phyloP scores from a whole-genome alignment of 2,888 invertebrate genomes.

The Rotaria macrura region DNA sequence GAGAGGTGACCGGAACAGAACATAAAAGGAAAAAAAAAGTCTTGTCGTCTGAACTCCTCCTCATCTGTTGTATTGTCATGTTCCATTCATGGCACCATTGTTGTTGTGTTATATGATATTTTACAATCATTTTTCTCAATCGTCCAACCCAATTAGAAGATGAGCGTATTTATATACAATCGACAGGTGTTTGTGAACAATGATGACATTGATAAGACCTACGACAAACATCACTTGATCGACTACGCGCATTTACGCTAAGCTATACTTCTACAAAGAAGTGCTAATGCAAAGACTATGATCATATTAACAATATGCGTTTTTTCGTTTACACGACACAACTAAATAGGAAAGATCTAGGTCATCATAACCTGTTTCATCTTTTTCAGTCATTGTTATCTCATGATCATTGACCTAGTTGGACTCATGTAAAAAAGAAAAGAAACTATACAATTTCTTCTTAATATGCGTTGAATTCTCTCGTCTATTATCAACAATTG shows the following conservation, averaged over 20 bases:
- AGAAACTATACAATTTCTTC: not conserved
- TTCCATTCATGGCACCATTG: not conserved
- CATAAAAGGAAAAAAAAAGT: not conserved
- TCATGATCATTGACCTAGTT: not conserved
- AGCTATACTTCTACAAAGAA: not conserved
- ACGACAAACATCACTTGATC: not conserved
- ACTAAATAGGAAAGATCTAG: not conserved
- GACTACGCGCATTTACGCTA: not conserved
- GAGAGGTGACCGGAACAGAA: not conserved
- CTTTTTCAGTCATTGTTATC: not conserved
- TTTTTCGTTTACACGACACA: not conserved
- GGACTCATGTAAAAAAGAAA: not conserved
- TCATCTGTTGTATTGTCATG: not conserved
- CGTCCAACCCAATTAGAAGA: not conserved
- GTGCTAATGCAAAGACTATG: not conserved
- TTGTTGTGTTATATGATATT: not conserved
- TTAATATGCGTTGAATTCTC: not conserved
- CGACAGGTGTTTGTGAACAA: not conserved
- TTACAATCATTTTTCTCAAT: not conserved
- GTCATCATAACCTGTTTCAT: not conserved
- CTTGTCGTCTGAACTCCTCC: not conserved
- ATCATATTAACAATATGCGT: not conserved
- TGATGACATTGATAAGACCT: not conserved
- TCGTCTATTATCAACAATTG: not conserved
- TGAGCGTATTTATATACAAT: not conserved